Percentiles rank a stretch among this genome's conserved stretches.
phyloP scores from a whole-genome alignment of 2,888 invertebrate species.

The Nycteola revayana region DNA sequence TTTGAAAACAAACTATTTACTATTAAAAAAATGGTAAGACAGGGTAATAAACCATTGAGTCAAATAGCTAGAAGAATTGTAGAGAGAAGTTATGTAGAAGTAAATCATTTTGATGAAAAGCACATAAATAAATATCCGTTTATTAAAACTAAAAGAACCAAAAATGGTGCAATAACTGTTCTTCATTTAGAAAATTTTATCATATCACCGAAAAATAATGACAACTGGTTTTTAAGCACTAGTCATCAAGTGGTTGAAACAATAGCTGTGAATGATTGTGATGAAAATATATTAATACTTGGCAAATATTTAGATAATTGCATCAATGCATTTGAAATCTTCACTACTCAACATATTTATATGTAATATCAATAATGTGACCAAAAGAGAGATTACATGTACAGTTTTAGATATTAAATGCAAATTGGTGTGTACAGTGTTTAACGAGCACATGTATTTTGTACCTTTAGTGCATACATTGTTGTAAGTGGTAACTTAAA shows the following conservation, averaged over 20 bases:
- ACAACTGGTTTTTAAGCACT: constrained; percentile 1
- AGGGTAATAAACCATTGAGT: constrained; percentile 14
- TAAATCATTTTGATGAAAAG: background rate
- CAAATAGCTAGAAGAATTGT: constrained; percentile 13
- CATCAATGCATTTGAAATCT: constrained; percentile 2
- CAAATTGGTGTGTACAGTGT: background rate
- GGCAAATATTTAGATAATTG: background rate
- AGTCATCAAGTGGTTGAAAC: background rate
- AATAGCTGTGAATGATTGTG: background rate
- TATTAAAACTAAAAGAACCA: too few relatives aligned
- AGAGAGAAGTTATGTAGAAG: background rate
- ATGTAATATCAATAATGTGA: background rate
- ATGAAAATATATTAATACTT: background rate
- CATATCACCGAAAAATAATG: background rate
- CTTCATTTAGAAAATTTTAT: background rate
- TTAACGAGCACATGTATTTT: too few relatives aligned
- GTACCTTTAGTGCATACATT: too few relatives aligned
- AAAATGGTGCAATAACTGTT: background rate
- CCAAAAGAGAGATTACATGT: background rate
- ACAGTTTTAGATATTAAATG: background rate
- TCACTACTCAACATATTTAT: background rate
- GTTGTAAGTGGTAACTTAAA: too few relatives aligned
- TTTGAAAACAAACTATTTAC: constrained; percentile 20
- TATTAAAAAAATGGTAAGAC: constrained; percentile 14
- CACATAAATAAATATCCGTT: background rate